phyloP scores from a whole-genome alignment of 2,797 vertebrate species.

The Moxostoma hubbsi region DNA sequence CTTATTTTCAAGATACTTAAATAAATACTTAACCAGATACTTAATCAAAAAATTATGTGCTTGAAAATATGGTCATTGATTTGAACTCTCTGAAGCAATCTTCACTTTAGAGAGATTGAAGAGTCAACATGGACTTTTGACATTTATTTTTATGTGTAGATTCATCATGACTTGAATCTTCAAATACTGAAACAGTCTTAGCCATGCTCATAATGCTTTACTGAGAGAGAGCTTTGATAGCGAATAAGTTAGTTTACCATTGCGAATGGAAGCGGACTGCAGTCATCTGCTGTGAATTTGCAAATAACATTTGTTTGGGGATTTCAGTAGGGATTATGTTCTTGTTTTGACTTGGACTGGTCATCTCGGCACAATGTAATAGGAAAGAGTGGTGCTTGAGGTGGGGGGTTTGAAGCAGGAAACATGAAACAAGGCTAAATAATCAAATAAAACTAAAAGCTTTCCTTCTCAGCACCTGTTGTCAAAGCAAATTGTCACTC shows the following conservation, averaged over 20 bases:
- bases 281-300: slow-evolving; percentile 57
- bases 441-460: slow-evolving; percentile 74
- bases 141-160: slow-evolving; percentile 35
- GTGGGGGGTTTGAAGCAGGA: slow-evolving; percentile 45
- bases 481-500: slow-evolving; percentile 70
- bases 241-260: slow-evolving; percentile 44
- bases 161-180: slow-evolving; percentile 26
- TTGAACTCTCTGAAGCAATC: slow-evolving; percentile 14
- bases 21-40: too few species aligned
- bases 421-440: slow-evolving; percentile 68
- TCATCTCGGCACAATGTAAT: slow-evolving; percentile 56
- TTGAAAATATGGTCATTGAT: background rate
- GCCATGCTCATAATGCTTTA: slow-evolving; percentile 30
- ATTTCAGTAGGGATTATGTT: slow-evolving; percentile 56
- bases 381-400: slow-evolving; percentile 50
- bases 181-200: slow-evolving; percentile 26
- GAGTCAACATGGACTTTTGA: slow-evolving; percentile 20
- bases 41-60: too few species aligned
- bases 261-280: slow-evolving; percentile 16
- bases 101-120: slow-evolving; percentile 20
- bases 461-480: slow-evolving; percentile 61
- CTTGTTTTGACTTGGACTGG: slow-evolving; percentile 52
- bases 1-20: too few species aligned
- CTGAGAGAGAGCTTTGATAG: slow-evolving; percentile 36
- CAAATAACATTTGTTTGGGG: slow-evolving; percentile 62